Conservation (phyloP, 2,797 vertebrate species). For the Pseudochirops cupreus region DNA sequence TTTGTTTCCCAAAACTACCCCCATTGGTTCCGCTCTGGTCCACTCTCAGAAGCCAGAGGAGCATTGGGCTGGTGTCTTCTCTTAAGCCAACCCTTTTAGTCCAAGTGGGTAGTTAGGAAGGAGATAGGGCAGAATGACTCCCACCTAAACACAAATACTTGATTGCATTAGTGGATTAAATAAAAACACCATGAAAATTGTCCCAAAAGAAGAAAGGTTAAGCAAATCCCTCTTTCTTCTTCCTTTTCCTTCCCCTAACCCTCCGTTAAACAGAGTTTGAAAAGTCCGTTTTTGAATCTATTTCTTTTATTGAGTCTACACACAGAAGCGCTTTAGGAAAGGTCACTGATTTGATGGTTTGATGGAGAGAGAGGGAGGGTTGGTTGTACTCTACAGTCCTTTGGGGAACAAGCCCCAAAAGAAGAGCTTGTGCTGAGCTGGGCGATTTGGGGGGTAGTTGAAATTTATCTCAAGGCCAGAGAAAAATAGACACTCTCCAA, state of each 20-base stretch:
- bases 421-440: slow-evolving; percentile 27
- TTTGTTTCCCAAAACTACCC: background rate
- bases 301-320: slow-evolving; percentile 84
- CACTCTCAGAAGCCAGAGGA: background rate
- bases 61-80: background rate
- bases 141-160: background rate
- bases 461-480: background rate
- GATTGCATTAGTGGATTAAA: background rate
- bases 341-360: slow-evolving; percentile 24
- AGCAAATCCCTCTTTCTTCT: background rate
- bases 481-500: background rate
- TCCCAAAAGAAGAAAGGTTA: background rate
- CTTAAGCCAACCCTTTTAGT: background rate
- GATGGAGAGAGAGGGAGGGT: background rate
- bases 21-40: background rate
- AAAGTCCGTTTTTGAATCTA: slow-evolving; percentile 73
- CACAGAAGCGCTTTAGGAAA: slow-evolving; percentile 79
- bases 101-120: background rate
- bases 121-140: background rate
- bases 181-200: background rate
- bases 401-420: background rate
- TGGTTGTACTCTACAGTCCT: background rate
- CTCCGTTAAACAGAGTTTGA: slow-evolving; percentile 57
- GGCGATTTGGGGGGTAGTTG: background rate
- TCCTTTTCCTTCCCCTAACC: background rate